phyloP scores from a whole-genome alignment of 2,888 invertebrate genomes.

The Megastigmus dorsalis region DNA sequence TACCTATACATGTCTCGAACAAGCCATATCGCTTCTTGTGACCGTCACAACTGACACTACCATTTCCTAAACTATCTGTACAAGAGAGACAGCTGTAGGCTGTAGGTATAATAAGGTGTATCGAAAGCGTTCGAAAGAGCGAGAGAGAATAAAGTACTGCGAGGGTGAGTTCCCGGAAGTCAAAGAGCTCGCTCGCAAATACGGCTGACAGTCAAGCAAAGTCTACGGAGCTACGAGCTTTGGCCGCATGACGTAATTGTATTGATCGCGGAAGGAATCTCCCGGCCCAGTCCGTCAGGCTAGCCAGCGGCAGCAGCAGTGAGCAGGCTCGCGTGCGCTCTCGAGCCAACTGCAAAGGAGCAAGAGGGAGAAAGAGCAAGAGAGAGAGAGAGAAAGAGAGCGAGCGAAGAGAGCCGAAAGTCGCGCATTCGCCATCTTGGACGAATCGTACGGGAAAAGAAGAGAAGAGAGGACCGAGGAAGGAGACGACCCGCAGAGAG shows the following conservation, averaged over 20 bases:
- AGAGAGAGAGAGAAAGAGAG: constrained; percentile 12
- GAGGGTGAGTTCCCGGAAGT: no score
- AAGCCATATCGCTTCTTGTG: no score
- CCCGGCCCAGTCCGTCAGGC: neutral
- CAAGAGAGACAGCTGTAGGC: no score
- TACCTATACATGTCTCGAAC: no score
- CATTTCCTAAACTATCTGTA: no score
- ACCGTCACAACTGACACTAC: no score
- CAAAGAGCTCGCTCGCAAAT: no score
- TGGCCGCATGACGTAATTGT: constrained; percentile 75
- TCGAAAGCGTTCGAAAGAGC: no score
- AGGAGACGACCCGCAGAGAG: constrained; percentile 50
- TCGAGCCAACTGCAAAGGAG: constrained; percentile 7
- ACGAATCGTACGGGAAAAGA: constrained; percentile 72
- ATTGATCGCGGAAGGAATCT: constrained; percentile 70
- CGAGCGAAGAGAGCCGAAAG: constrained; percentile 71
- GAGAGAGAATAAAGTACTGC: no score
- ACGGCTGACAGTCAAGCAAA: no score
- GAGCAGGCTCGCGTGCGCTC: constrained; percentile 8
- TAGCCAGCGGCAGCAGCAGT: neutral
- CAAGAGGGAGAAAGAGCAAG: constrained; percentile 24
- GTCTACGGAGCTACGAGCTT: constrained; percentile 34
- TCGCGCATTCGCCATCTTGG: constrained; percentile 76
- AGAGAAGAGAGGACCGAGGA: constrained; percentile 44
- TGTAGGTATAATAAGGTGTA: no score